These are phyloP conservation scores for Halcyon malimbica DNA, from an alignment of 2,113 vertebrate species.

Conservation along the genomic window DNA sequence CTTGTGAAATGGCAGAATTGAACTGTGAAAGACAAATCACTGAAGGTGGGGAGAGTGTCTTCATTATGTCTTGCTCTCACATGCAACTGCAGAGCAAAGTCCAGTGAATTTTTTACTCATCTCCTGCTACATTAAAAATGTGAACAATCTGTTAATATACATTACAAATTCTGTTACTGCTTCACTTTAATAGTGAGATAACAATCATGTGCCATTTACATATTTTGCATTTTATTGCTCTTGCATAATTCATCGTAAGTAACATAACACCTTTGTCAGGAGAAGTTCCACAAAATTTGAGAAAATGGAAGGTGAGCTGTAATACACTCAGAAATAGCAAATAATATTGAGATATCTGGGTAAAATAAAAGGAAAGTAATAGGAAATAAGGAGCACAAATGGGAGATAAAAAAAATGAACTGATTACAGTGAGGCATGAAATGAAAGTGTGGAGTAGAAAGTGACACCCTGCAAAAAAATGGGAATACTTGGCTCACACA, in stretches of 20 bases:
- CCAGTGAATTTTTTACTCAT: neutral
- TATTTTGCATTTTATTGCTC: slow-evolving; percentile 62
- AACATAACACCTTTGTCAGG: slow-evolving; percentile 30
- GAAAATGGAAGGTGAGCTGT: slow-evolving; percentile 13
- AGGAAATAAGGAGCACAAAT: neutral
- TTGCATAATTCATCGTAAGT: slow-evolving; percentile 60
- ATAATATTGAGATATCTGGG: neutral
- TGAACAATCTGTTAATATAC: slow-evolving; percentile 34
- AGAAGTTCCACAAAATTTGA: slow-evolving; percentile 35
- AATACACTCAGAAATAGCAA: slow-evolving; percentile 13
- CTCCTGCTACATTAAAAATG: neutral
- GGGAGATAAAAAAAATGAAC: neutral
- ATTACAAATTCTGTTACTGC: slow-evolving; percentile 46
- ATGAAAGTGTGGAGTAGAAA: neutral
- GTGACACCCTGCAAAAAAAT: neutral
- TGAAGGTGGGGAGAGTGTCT: neutral
- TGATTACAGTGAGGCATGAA: neutral
- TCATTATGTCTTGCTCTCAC: neutral
- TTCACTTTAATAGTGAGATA: slow-evolving; percentile 37
- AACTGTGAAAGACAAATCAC: slow-evolving; percentile 63
- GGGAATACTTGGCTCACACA: neutral
- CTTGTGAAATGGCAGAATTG: slow-evolving; percentile 67
- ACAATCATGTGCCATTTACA: slow-evolving; percentile 32
- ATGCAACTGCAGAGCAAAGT: neutral
- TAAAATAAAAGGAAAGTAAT: slow-evolving; percentile 21